phyloP scores from a whole-genome alignment of 2,797 vertebrate species.

The Threskiornis aethiopicus region DNA sequence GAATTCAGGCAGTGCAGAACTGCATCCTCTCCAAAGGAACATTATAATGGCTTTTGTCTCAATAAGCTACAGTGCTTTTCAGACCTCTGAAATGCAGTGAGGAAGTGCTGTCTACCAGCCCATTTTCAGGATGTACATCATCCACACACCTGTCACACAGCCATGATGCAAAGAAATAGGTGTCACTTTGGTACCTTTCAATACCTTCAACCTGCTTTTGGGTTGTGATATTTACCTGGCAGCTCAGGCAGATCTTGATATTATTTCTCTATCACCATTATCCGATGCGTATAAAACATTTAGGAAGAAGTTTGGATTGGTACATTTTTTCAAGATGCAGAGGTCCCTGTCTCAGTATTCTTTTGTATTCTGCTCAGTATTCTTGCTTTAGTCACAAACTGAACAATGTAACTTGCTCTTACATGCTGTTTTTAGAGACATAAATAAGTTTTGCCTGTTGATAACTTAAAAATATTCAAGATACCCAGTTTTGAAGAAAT shows the following conservation, averaged over 20 bases:
- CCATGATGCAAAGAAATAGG: background rate
- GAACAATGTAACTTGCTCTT: background rate
- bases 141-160: background rate
- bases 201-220: background rate
- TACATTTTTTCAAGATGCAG: background rate
- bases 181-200: background rate
- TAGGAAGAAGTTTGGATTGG: background rate
- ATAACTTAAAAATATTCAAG: background rate
- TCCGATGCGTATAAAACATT: background rate
- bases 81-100: background rate
- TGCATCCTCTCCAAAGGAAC: background rate
- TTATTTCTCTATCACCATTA: background rate
- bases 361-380: background rate
- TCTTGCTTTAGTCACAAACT: background rate
- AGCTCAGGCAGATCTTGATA: background rate
- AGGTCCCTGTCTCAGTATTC: background rate
- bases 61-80: background rate
- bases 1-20: background rate
- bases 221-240: background rate
- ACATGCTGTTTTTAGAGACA: background rate
- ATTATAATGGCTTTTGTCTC: background rate
- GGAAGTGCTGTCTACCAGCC: background rate
- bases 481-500: background rate
- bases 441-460: background rate
- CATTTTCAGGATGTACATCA: background rate